phyloP scores from a whole-genome alignment of 64 coral and sea anemone genomes.

The Pocillopora damicornis region DNA sequence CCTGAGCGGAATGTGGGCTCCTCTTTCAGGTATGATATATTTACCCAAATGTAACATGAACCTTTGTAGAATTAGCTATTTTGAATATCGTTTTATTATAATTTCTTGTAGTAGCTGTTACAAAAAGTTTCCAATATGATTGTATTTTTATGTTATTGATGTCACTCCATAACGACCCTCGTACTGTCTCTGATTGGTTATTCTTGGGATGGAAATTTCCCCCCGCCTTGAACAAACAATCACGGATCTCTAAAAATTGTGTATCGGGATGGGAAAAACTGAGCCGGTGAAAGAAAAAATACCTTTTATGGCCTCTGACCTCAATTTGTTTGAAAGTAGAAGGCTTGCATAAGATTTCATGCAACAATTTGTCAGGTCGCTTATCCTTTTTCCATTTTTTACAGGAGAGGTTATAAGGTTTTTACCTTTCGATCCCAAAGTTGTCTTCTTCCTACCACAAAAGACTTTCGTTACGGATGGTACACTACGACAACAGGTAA shows the following conservation, averaged over 20 bases:
- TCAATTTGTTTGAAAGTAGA: too few relatives aligned
- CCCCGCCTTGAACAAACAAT: too few relatives aligned
- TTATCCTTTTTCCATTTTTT: neutral
- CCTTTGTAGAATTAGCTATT: neutral
- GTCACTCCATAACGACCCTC: too few relatives aligned
- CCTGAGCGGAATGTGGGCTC: conserved; percentile 72
- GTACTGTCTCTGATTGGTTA: too few relatives aligned
- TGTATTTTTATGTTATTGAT: neutral
- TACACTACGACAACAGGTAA: conserved; percentile 84
- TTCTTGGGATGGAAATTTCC: too few relatives aligned
- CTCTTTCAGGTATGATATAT: conserved; percentile 50
- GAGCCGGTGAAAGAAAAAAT: too few relatives aligned
- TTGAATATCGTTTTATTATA: neutral
- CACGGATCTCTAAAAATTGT: too few relatives aligned
- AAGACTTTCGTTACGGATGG: conserved; percentile 86
- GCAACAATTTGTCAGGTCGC: neutral
- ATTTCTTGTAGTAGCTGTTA: neutral
- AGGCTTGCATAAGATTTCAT: too few relatives aligned
- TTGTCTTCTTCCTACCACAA: conserved; percentile 82
- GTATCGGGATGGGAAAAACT: too few relatives aligned
- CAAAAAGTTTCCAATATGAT: neutral
- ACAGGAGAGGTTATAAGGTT: conserved; percentile 49
- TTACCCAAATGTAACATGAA: neutral
- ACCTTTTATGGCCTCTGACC: too few relatives aligned
- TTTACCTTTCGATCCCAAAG: conserved; percentile 36